A percentile compares a stretch with the other conserved stretches of the same genome.
These are phyloP conservation scores for Chrysaora quinquecirrha DNA, from an alignment of 30 jellyfish, hydroid and myxozoan genomes.

Conservation along the genomic window DNA sequence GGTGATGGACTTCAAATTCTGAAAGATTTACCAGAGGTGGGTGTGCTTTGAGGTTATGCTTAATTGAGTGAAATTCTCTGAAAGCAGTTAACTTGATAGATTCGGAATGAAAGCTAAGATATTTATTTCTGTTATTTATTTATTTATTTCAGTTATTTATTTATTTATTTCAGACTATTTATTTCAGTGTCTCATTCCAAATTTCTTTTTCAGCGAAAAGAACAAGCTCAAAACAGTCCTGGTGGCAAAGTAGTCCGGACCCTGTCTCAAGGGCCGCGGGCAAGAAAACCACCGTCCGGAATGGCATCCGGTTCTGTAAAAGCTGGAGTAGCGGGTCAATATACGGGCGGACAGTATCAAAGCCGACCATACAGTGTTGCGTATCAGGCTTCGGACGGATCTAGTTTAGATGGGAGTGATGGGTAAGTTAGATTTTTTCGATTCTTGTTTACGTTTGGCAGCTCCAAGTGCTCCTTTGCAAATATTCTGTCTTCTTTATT, in stretches of 20 bases:
- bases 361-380: constrained; percentile 80
- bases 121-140: too few relatives aligned
- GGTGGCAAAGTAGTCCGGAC: constrained; percentile 48
- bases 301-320: constrained; percentile 40
- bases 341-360: constrained; percentile 43
- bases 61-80: too few relatives aligned
- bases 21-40: constrained; percentile 89
- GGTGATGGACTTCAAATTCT: constrained; percentile 94
- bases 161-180: too few relatives aligned
- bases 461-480: too few relatives aligned
- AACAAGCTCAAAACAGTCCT: constrained; percentile 69
- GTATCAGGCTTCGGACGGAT: constrained; percentile 43
- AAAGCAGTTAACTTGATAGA: too few relatives aligned
- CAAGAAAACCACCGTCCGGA: constrained; percentile 53
- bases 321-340: constrained; percentile 35
- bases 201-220: constrained; percentile 43
- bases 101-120: too few relatives aligned
- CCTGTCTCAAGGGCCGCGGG: constrained; percentile 86
- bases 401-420: constrained; percentile 48
- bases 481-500: too few relatives aligned
- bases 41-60: too few relatives aligned
- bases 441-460: too few relatives aligned
- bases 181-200: too few relatives aligned
- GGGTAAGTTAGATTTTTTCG: too few relatives aligned
- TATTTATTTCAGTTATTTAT: too few relatives aligned